Conservation (phyloP, 2,797 vertebrate genomes). For the Molothrus ater region DNA sequence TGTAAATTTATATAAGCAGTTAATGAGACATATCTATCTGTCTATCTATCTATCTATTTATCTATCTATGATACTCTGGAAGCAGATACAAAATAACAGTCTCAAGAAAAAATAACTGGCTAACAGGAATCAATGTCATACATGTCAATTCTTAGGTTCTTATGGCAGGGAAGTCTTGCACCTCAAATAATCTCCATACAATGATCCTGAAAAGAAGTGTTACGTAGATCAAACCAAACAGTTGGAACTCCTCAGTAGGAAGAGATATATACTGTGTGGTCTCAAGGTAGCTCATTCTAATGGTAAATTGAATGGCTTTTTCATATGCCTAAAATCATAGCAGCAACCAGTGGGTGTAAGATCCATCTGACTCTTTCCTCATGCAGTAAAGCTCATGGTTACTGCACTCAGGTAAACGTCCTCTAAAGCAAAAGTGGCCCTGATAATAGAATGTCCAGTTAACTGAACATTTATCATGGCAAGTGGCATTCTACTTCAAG, state of each 20-base stretch:
- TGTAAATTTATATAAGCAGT: background rate
- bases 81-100: conserved; percentile 50
- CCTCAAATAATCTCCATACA: background rate
- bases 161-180: background rate
- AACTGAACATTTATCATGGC: background rate
- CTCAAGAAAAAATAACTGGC: conserved; percentile 43
- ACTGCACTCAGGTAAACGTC: background rate
- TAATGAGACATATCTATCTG: background rate
- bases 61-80: background rate
- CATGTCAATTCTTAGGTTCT: background rate
- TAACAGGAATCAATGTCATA: background rate
- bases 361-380: background rate
- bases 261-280: background rate
- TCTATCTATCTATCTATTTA: background rate
- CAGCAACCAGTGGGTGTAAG: background rate
- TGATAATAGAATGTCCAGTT: background rate
- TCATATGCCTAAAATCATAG: background rate
- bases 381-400: background rate
- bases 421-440: background rate
- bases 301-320: background rate
- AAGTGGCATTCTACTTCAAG: background rate
- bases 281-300: background rate
- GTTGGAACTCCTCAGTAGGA: background rate
- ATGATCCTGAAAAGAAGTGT: background rate
- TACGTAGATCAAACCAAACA: background rate